A percentile compares a stretch with the other conserved stretches of the same genome.
phyloP scores from a whole-genome alignment of 2,888 invertebrate genomes.

The Halictus ligatus region DNA sequence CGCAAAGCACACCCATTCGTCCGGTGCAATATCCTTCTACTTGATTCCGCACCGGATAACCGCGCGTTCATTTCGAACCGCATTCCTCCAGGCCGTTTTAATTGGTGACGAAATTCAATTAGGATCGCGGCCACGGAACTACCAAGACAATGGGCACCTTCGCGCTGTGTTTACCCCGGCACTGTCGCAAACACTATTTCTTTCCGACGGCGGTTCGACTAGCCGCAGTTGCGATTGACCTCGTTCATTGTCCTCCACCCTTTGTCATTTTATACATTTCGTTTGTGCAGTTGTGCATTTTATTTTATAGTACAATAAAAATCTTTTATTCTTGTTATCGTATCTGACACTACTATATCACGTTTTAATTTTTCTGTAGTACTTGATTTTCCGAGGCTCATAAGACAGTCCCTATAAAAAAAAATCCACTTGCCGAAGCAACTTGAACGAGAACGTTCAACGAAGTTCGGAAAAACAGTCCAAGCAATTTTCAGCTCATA shows the following conservation, averaged over 20 bases:
- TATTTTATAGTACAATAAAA: too few species aligned
- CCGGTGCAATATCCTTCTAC: constrained; percentile 62
- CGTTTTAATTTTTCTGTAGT: too few species aligned
- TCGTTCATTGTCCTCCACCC: neutral
- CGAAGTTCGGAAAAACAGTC: neutral
- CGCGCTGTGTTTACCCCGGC: neutral
- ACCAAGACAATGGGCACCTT: neutral
- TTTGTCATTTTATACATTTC: too few species aligned
- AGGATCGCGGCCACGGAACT: constrained; percentile 1
- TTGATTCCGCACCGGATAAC: constrained; percentile 37
- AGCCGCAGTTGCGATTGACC: neutral
- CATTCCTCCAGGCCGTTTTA: constrained; percentile 43
- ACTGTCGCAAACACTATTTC: neutral
- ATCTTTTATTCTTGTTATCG: too few species aligned
- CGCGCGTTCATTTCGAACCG: constrained; percentile 43
- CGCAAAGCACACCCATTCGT: constrained; percentile 37
- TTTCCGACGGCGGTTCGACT: neutral
- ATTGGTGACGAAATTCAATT: constrained; percentile 47
- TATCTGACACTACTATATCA: too few species aligned
- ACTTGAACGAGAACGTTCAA: neutral
- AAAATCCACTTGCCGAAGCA: too few species aligned
- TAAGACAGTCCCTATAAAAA: too few species aligned
- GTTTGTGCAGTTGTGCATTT: too few species aligned
- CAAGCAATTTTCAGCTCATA: neutral
- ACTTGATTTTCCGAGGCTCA: too few species aligned